phyloP scores from a whole-genome alignment of 2,797 vertebrate genomes.

The Crocodylus rhombifer region DNA sequence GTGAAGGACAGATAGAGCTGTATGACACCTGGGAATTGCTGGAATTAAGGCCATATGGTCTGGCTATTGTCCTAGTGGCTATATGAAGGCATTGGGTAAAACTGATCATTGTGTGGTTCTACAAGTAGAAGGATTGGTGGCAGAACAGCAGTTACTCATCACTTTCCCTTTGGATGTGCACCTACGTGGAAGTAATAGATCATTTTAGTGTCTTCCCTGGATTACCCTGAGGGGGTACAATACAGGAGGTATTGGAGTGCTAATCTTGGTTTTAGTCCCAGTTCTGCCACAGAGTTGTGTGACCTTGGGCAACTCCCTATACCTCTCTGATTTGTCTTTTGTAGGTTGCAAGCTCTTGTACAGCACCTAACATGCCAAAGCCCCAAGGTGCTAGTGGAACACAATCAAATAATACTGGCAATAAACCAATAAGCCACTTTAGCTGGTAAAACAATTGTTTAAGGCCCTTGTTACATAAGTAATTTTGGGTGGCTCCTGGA shows the following conservation, averaged over 20 bases:
- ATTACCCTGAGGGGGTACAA: rapidly evolving
- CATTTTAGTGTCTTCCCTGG: background rate
- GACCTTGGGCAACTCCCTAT: background rate
- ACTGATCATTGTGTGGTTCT: background rate
- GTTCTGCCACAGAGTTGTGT: background rate
- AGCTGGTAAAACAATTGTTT: background rate
- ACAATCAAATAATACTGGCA: background rate
- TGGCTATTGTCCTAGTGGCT: background rate
- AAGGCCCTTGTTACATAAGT: no score
- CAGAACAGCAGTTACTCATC: background rate
- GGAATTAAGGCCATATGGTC: background rate
- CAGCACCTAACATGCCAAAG: background rate
- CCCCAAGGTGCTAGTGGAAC: rapidly evolving
- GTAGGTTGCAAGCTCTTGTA: background rate
- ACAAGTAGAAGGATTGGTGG: background rate
- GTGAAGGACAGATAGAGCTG: background rate
- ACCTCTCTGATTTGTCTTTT: background rate
- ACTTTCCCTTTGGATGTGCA: background rate
- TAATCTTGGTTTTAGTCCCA: background rate
- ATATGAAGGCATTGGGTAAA: background rate
- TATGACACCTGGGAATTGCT: background rate
- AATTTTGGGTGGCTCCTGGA: no score
- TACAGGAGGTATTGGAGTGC: background rate
- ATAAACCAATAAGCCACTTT: background rate
- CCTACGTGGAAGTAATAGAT: background rate